Conservation (phyloP, 2,797 vertebrate species). For the Phyllotis vaccarum region DNA sequence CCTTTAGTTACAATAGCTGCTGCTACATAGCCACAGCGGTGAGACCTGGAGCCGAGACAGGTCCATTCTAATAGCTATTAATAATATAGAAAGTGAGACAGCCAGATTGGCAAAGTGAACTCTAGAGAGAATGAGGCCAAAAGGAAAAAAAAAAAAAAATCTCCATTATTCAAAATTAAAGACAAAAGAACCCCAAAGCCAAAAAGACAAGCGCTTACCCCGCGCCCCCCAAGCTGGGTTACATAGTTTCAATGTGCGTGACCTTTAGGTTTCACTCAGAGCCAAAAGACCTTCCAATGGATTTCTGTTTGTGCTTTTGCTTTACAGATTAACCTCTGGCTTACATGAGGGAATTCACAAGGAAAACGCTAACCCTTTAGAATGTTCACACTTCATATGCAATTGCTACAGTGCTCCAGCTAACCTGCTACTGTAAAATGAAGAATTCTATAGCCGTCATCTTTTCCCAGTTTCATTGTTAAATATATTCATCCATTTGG, state of each 20-base stretch:
- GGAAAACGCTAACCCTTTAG: neutral
- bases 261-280: neutral
- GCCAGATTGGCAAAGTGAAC: neutral
- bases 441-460: conserved; percentile 44
- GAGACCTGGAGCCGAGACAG: neutral
- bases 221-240: too few relatives aligned
- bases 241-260: neutral
- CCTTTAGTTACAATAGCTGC: conserved; percentile 32
- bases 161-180: conserved; percentile 42
- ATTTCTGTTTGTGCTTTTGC: neutral
- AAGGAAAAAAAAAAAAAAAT: conserved; percentile 46
- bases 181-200: neutral
- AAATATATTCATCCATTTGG: conserved; percentile 56
- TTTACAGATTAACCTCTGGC: conserved; percentile 5
- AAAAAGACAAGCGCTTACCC: neutral
- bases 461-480: conserved; percentile 54
- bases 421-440: conserved; percentile 41
- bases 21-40: neutral
- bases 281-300: neutral
- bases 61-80: conserved; percentile 47
- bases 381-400: neutral
- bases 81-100: neutral
- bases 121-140: neutral
- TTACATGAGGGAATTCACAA: neutral
- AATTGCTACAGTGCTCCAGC: neutral